phyloP scores from a whole-genome alignment of 1,140 invertebrate genomes.

The Trichogramma pretiosum region DNA sequence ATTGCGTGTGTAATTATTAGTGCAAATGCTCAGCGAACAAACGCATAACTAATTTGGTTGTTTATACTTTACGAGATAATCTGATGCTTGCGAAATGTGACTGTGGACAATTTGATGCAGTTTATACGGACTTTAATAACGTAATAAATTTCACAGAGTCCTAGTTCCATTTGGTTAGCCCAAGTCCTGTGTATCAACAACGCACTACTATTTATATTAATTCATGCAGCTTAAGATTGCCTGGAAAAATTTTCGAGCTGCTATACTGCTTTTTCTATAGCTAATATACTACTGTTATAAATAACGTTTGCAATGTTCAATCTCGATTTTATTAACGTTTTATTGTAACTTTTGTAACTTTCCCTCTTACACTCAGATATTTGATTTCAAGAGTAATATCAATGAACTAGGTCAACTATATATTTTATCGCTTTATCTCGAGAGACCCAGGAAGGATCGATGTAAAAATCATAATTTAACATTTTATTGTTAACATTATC shows the following conservation, averaged over 20 bases:
- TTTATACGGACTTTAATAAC: slow-evolving; percentile 16
- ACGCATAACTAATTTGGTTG: slow-evolving; percentile 10
- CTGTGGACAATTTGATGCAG: slow-evolving; percentile 6
- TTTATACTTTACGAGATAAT: slow-evolving; percentile 13
- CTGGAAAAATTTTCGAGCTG: slow-evolving; percentile 7
- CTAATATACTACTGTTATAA: slow-evolving; percentile 8
- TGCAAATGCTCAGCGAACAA: background rate
- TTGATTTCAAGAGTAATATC: slow-evolving; percentile 1
- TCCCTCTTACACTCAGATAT: background rate
- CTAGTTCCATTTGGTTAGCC: too few species aligned
- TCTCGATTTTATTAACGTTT: background rate
- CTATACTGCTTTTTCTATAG: background rate
- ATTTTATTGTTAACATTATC: too few species aligned
- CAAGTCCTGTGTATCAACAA: too few species aligned
- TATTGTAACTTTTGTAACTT: background rate
- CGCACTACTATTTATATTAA: too few species aligned
- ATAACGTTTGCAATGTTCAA: slow-evolving; percentile 5
- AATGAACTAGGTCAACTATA: background rate
- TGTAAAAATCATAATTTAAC: too few species aligned
- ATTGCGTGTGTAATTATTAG: slow-evolving; percentile 12
- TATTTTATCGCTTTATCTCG: too few species aligned
- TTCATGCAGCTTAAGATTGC: too few species aligned
- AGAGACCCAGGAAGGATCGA: too few species aligned
- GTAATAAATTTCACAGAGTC: slow-evolving; percentile 5
- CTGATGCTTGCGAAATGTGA: slow-evolving; percentile 10